A percentile compares a stretch with the other conserved stretches of the same genome.
Conservation (phyloP, 2,888 invertebrate genomes). For the Sepioteuthis lessoniana region DNA sequence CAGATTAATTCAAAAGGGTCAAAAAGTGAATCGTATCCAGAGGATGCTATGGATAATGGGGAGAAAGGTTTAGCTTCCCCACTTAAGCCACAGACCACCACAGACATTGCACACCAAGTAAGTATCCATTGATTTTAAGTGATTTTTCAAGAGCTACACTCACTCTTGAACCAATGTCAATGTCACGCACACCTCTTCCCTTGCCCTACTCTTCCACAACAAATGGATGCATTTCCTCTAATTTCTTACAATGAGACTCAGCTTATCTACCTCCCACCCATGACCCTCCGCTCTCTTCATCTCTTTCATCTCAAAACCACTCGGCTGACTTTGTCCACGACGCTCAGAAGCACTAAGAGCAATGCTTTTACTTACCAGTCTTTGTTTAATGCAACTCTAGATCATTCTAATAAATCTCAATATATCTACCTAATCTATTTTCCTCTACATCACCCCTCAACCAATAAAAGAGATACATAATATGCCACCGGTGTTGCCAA, state of each 20-base stretch:
- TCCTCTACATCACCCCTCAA: neutral
- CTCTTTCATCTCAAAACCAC: slow-evolving; percentile 13
- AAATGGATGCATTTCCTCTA: neutral
- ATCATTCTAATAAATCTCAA: slow-evolving; percentile 21
- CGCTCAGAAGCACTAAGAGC: neutral
- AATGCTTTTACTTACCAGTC: slow-evolving; percentile 10
- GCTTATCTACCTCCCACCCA: slow-evolving; percentile 33
- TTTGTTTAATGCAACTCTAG: slow-evolving; percentile 15
- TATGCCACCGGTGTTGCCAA: neutral
- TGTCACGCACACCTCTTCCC: neutral
- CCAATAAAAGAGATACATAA: neutral
- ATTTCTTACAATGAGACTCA: neutral
- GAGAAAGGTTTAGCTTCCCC: slow-evolving; percentile 11
- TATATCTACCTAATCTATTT: neutral
- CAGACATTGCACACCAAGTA: slow-evolving; percentile 23
- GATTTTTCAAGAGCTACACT: neutral
- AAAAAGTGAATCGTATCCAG: neutral
- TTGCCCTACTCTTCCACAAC: neutral
- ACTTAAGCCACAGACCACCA: slow-evolving; percentile 7
- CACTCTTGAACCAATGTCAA: neutral
- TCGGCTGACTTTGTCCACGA: slow-evolving; percentile 33
- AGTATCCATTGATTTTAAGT: slow-evolving; percentile 33
- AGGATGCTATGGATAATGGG: neutral
- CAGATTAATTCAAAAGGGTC: neutral
- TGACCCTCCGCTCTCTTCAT: neutral